Evolutionary conservation across 2,797 vertebrate genomes (phyloP).

Genomic region (Hydrophis major): DNA sequence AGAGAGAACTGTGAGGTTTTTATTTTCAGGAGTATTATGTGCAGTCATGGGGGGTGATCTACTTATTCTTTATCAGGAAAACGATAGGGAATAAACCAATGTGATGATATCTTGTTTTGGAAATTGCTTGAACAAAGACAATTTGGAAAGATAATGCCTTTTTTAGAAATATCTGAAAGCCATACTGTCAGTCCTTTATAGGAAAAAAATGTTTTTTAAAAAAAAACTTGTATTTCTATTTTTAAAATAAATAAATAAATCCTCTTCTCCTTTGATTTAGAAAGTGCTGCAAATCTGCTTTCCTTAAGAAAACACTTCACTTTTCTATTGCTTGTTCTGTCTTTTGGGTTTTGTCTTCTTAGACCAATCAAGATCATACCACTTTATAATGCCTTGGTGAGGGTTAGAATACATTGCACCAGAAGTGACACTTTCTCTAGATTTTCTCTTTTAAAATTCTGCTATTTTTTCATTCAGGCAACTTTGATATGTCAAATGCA

Average conservation of each 20-base stretch:
- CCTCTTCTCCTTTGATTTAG: not conserved
- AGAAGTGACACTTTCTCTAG: not conserved
- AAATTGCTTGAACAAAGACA: not conserved
- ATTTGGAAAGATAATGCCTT: not conserved
- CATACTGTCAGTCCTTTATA: not conserved
- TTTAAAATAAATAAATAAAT: too few relatives aligned
- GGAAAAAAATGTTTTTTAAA: not conserved
- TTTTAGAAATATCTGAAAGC: not conserved
- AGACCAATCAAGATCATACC: too few relatives aligned
- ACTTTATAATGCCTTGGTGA: too few relatives aligned
- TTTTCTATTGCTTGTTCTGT: not conserved
- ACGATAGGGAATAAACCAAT: not conserved
- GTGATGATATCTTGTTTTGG: not conserved
- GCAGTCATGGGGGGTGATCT: not conserved
- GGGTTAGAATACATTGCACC: not conserved
- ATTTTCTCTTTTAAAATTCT: not conserved
- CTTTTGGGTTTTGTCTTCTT: not conserved
- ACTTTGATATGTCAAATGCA: not conserved
- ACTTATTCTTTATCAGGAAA: not conserved
- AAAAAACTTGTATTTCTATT: not conserved
- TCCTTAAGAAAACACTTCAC: not conserved
- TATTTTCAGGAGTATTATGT: not conserved
- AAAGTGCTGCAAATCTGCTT: not conserved
- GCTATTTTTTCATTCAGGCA: not conserved
- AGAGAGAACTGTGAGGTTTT: not conserved